Percentiles rank a stretch among this genome's conserved stretches.
Conservation (phyloP, 2,797 vertebrate genomes). For the Microctenopoma steveboyesi region DNA sequence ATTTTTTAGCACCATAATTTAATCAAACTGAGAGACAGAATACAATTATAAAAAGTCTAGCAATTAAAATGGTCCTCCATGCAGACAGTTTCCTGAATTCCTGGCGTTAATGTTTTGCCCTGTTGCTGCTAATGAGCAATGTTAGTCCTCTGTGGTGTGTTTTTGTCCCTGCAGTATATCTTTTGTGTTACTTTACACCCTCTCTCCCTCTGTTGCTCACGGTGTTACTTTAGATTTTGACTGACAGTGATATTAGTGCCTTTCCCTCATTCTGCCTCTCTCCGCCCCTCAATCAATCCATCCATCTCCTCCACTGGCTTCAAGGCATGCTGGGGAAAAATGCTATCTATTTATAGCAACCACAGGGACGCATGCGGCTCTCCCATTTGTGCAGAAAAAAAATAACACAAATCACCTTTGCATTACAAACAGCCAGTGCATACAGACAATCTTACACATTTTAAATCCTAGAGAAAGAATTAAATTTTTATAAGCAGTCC, state of each 20-base stretch:
- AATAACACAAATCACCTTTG: conserved; percentile 3
- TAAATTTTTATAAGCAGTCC: no score
- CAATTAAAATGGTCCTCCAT: neutral
- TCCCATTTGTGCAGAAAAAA: neutral
- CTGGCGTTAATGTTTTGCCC: conserved; percentile 7
- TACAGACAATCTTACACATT: neutral
- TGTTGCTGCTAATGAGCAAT: conserved; percentile 23
- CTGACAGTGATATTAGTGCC: conserved; percentile 73
- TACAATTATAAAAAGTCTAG: neutral
- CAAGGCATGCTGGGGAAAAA: conserved; percentile 43
- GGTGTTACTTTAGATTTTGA: conserved; percentile 47
- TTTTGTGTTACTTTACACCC: no score
- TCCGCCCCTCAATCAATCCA: conserved; percentile 56
- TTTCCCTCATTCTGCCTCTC: conserved; percentile 44
- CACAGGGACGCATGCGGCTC: conserved; percentile 29
- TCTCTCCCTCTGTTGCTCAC: neutral
- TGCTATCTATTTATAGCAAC: conserved; percentile 69
- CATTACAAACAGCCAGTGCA: neutral
- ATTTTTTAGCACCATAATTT: neutral
- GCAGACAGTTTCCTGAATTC: conserved; percentile 4
- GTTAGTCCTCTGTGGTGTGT: conserved; percentile 1
- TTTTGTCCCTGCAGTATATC: conserved; percentile 1
- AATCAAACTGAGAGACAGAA: neutral
- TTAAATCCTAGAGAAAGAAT: neutral
- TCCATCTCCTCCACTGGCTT: conserved; percentile 45